These are phyloP conservation scores for Teleogryllus occipitalis DNA, from an alignment of 1,140 invertebrate genomes.

Conservation along the genomic window DNA sequence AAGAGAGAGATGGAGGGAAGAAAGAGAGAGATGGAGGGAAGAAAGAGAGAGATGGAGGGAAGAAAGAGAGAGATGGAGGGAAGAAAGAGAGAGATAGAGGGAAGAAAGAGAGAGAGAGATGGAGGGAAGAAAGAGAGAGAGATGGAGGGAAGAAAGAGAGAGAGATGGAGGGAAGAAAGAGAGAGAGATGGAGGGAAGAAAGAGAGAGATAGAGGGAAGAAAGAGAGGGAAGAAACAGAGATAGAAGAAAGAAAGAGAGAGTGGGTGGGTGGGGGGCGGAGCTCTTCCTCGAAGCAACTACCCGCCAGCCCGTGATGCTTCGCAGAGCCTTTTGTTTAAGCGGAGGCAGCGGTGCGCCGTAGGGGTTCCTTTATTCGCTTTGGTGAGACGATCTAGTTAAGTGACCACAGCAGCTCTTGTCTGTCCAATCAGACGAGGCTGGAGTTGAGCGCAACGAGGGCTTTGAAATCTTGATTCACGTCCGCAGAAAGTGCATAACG, in stretches of 20 bases:
- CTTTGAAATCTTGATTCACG: too few species aligned
- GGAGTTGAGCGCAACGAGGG: too few species aligned
- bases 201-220: not conserved
- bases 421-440: too few species aligned
- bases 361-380: too few species aligned
- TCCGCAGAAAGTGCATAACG: too few species aligned
- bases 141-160: not conserved
- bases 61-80: not conserved
- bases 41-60: slow-evolving; percentile 3
- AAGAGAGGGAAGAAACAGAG: not conserved
- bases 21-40: not conserved
- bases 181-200: not conserved
- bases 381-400: too few species aligned
- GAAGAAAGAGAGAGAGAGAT: not conserved
- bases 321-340: too few species aligned
- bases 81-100: not conserved
- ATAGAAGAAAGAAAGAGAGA: not conserved
- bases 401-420: too few species aligned
- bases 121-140: not conserved
- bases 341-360: too few species aligned
- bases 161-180: not conserved
- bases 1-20: not conserved
- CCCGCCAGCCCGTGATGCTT: too few species aligned
- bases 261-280: too few species aligned
- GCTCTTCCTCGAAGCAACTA: too few species aligned